phyloP scores from a whole-genome alignment of 2,113 vertebrate species.

The Recurvirostra avosetta region DNA sequence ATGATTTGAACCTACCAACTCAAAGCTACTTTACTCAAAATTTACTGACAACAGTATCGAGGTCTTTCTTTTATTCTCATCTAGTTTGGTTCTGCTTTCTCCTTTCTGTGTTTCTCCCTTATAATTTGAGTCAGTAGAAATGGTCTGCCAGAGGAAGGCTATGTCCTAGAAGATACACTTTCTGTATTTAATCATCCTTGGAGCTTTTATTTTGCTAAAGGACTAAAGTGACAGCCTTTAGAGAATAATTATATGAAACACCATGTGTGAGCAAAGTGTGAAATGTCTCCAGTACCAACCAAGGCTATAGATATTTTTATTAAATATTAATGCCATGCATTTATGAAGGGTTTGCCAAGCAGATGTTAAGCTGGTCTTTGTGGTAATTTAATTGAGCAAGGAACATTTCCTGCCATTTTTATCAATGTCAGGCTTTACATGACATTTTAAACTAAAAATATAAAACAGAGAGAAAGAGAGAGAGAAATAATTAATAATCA shows the following conservation, averaged over 20 bases:
- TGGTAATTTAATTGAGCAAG: slow-evolving; percentile 74
- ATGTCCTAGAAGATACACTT: background rate
- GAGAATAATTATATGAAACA: slow-evolving; percentile 70
- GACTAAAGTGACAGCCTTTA: slow-evolving; percentile 29
- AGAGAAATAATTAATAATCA: slow-evolving; percentile 75
- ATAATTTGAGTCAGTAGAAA: background rate
- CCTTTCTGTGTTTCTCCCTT: background rate
- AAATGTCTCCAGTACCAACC: slow-evolving; percentile 70
- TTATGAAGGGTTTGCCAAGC: slow-evolving; percentile 69
- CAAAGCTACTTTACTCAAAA: background rate
- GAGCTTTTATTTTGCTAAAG: slow-evolving; percentile 54
- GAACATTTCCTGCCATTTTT: slow-evolving; percentile 79
- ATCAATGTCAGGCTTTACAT: slow-evolving; percentile 74
- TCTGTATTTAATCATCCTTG: slow-evolving; percentile 50
- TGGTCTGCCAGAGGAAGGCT: background rate
- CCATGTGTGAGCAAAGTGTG: slow-evolving; percentile 67
- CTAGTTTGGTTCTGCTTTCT: background rate
- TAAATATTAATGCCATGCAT: slow-evolving; percentile 76
- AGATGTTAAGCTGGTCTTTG: slow-evolving; percentile 72
- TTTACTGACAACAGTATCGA: background rate
- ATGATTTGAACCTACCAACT: background rate
- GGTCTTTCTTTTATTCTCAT: background rate
- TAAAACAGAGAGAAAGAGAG: slow-evolving; percentile 51
- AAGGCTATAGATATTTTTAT: slow-evolving; percentile 71
- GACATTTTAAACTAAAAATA: slow-evolving; percentile 74